Evolutionary conservation across 2,797 vertebrate species (phyloP).

Genomic region (Passerculus sandwichensis): DNA sequence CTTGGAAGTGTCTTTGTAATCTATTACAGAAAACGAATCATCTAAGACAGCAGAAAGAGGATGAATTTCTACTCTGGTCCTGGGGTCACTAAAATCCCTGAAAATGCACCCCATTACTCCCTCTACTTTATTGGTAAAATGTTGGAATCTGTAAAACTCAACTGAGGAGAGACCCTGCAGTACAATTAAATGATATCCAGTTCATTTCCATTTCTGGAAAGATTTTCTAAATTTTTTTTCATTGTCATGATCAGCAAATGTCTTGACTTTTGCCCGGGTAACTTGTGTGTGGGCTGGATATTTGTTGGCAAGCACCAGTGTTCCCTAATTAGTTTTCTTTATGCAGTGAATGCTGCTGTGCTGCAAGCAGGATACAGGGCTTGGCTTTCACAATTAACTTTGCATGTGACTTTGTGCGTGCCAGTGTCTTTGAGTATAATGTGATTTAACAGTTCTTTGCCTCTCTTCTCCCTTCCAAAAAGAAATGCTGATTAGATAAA

Average conservation of each 20-base stretch:
- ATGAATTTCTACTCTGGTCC: not conserved
- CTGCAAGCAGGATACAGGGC: not conserved
- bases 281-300: not conserved
- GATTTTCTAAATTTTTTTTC: not conserved
- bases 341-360: not conserved
- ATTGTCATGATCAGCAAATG: not conserved
- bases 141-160: not conserved
- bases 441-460: not conserved
- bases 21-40: not conserved
- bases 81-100: not conserved
- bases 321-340: conserved; percentile 14
- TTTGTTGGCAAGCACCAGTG: not conserved
- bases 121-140: not conserved
- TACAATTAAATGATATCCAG: not conserved
- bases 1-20: not conserved
- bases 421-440: not conserved
- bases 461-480: not conserved
- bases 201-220: not conserved
- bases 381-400: conserved; percentile 41
- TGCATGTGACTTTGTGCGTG: not conserved
- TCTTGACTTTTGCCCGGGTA: conserved; percentile 13
- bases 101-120: not conserved
- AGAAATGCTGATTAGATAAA: conserved; percentile 6
- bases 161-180: not conserved
- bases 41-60: not conserved